These are phyloP conservation scores for Aegypius monachus DNA, from an alignment of 2,113 vertebrate species.

Conservation along the genomic window DNA sequence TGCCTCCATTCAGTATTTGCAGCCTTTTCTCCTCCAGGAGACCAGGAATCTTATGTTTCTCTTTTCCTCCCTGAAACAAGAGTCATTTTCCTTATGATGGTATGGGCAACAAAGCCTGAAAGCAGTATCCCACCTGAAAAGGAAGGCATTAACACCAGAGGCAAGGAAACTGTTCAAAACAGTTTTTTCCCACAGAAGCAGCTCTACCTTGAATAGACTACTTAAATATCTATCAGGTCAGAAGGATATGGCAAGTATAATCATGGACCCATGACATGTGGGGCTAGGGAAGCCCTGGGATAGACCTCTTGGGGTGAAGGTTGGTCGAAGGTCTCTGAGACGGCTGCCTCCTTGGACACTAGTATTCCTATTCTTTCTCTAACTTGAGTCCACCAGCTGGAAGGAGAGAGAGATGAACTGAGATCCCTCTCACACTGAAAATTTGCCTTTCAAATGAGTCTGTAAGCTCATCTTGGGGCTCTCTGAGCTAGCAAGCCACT, in stretches of 20 bases:
- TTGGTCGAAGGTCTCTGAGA: background rate
- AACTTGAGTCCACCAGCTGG: background rate
- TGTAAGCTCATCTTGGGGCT: background rate
- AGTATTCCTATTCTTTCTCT: background rate
- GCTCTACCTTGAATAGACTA: background rate
- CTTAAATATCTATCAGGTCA: background rate
- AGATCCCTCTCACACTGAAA: background rate
- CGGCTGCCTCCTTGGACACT: background rate
- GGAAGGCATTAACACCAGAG: background rate
- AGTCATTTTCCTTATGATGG: background rate
- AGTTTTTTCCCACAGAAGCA: background rate
- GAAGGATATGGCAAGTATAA: background rate
- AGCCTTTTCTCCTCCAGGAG: background rate
- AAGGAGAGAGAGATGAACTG: background rate
- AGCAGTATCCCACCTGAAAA: background rate
- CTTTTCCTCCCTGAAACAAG: background rate
- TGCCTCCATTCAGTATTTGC: background rate
- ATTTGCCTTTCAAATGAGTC: background rate
- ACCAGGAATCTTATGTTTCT: background rate
- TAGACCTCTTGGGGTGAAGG: rapidly evolving
- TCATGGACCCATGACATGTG: no score
- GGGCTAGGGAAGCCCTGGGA: background rate
- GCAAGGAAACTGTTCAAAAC: background rate
- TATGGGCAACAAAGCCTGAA: background rate
- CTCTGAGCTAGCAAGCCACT: background rate